A percentile compares a stretch with the other conserved stretches of the same genome.
Evolutionary conservation across 2,888 invertebrate species (phyloP).

Genomic region (Cheilosia grossa): DNA sequence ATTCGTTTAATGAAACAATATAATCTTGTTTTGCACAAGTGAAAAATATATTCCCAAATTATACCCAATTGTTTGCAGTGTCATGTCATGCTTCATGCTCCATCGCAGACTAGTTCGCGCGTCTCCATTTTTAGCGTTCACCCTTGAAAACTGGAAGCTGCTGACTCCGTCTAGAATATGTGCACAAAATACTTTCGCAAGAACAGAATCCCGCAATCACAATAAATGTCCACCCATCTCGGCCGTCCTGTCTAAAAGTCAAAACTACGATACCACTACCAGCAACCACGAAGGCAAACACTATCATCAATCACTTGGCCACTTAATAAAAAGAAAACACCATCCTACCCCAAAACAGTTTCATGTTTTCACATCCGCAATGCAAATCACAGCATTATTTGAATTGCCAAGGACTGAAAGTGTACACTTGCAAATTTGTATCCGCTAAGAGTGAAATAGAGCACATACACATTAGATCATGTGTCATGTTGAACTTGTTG

Average conservation of each 20-base stretch:
- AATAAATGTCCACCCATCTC: conserved; percentile 2
- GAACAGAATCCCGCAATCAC: not conserved
- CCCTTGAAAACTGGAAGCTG: too few relatives aligned
- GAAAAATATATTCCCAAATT: too few relatives aligned
- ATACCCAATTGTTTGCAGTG: too few relatives aligned
- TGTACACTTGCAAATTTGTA: conserved; percentile 39
- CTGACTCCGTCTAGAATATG: too few relatives aligned
- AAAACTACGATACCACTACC: not conserved
- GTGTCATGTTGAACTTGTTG: conserved; percentile 65
- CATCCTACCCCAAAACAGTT: conserved; percentile 36
- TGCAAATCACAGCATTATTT: conserved; percentile 71
- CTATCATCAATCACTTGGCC: conserved; percentile 64
- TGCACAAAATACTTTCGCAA: not conserved
- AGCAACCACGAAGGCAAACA: not conserved
- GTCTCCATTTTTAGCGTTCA: too few relatives aligned
- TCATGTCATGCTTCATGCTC: too few relatives aligned
- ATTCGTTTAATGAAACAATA: too few relatives aligned
- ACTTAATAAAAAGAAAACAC: conserved; percentile 55
- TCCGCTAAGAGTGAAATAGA: conserved; percentile 49
- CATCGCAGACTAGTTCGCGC: too few relatives aligned
- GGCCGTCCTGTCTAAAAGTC: not conserved
- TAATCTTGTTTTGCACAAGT: too few relatives aligned
- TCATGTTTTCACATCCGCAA: conserved; percentile 67
- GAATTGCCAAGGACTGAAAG: conserved; percentile 54
- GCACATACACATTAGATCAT: conserved; percentile 41